A percentile compares a stretch with the other conserved stretches of the same genome.
These are phyloP conservation scores for Bradypodion pumilum DNA, from an alignment of 2,797 vertebrate genomes.

Conservation along the genomic window DNA sequence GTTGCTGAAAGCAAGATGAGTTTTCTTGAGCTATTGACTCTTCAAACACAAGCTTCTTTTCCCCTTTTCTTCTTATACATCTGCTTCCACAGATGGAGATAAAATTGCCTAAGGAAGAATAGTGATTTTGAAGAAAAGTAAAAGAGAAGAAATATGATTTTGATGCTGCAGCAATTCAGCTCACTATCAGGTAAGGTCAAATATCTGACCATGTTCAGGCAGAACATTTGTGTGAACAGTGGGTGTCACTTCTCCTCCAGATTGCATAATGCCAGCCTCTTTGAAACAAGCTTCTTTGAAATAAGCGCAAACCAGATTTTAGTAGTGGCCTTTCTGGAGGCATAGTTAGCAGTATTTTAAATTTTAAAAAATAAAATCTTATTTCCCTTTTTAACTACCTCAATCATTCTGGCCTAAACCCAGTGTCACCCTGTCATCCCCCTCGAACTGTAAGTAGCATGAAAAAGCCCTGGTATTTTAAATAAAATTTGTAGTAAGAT, in stretches of 20 bases:
- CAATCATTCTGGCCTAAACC: not conserved
- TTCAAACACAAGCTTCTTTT: not conserved
- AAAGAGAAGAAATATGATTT: not conserved
- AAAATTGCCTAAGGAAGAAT: not conserved
- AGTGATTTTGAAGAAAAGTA: not conserved
- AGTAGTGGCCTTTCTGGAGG: not conserved
- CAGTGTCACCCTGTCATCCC: too few relatives aligned
- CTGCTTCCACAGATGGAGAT: not conserved
- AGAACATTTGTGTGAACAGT: slow-evolving; percentile 24
- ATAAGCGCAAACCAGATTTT: not conserved
- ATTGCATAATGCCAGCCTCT: not conserved
- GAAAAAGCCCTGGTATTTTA: too few relatives aligned
- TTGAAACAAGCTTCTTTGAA: slow-evolving; percentile 4
- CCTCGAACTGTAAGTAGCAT: too few relatives aligned
- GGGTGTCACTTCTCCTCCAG: not conserved
- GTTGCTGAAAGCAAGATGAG: not conserved
- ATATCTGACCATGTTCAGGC: slow-evolving; percentile 32
- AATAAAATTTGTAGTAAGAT: too few relatives aligned
- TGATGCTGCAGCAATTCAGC: slow-evolving; percentile 27
- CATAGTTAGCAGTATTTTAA: not conserved
- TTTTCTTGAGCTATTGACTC: not conserved
- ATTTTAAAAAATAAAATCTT: not conserved
- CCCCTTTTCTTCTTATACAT: not conserved
- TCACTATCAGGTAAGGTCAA: slow-evolving; percentile 41
- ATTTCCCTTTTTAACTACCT: not conserved